phyloP scores from a whole-genome alignment of 2,888 invertebrate species.

The Ornithoptera priamus region DNA sequence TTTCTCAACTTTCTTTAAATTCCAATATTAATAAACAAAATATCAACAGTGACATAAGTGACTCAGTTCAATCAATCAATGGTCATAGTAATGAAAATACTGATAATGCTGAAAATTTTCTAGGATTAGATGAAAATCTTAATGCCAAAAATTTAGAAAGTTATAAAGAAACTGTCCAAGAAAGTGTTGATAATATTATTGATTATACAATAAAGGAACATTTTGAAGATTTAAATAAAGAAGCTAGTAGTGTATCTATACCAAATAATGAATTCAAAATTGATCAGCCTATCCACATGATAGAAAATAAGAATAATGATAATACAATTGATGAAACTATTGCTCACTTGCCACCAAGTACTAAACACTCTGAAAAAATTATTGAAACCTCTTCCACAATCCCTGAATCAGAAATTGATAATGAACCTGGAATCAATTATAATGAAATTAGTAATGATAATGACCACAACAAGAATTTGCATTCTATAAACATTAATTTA shows the following conservation, averaged over 20 bases:
- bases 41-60: slow-evolving; percentile 30
- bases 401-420: neutral
- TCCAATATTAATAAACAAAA: slow-evolving; percentile 33
- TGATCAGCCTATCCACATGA: slow-evolving; percentile 15
- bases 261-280: slow-evolving; percentile 20
- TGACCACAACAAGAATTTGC: neutral
- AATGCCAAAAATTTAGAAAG: neutral
- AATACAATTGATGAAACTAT: slow-evolving; percentile 33
- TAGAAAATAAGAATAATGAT: slow-evolving; percentile 31
- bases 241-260: slow-evolving; percentile 1
- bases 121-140: slow-evolving; percentile 8
- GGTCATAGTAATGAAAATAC: neutral
- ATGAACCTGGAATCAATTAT: neutral
- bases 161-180: neutral
- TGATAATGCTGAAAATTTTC: neutral
- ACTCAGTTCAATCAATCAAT: slow-evolving; percentile 22
- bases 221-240: slow-evolving; percentile 10
- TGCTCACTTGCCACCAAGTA: neutral
- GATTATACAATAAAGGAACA: slow-evolving; percentile 10
- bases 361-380: slow-evolving; percentile 1
- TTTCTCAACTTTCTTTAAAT: slow-evolving; percentile 26
- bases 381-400: neutral
- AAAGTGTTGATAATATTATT: neutral
- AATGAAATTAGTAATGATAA: neutral
- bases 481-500: neutral